Evolutionary conservation across 2,888 invertebrate species (phyloP).

Genomic region (Yponomeuta sedellus): DNA sequence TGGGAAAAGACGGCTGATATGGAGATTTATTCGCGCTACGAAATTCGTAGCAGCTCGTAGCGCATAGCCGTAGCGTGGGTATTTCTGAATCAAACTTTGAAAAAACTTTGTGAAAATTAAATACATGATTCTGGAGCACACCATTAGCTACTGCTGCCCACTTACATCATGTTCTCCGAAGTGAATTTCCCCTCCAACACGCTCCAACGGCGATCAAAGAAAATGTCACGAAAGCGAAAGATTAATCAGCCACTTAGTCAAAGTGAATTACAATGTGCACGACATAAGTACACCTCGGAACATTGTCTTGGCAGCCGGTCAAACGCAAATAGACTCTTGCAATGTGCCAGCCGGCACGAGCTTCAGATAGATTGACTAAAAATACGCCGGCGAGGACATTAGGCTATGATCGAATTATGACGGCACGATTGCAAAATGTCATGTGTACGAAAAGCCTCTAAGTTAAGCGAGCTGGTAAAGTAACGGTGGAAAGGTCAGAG

Average conservation of each 20-base stretch:
- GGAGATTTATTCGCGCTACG: too few relatives aligned
- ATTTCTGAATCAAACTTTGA: too few relatives aligned
- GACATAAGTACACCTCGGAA: conserved; percentile 22
- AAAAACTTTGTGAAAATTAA: too few relatives aligned
- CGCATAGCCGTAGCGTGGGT: too few relatives aligned
- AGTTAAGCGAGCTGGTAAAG: too few relatives aligned
- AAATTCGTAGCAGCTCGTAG: too few relatives aligned
- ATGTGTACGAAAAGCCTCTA: too few relatives aligned
- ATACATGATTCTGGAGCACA: too few relatives aligned
- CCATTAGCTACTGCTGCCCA: too few relatives aligned
- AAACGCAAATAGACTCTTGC: conserved; percentile 27
- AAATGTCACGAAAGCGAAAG: neutral
- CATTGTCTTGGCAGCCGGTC: conserved; percentile 40
- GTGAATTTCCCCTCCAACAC: neutral
- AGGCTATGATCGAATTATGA: conserved; percentile 14
- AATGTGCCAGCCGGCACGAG: conserved; percentile 17
- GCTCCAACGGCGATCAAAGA: neutral
- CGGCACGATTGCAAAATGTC: neutral
- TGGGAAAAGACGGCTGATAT: too few relatives aligned
- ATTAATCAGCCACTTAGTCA: conserved; percentile 14
- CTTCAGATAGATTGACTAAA: conserved; percentile 16
- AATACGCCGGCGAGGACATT: conserved; percentile 17
- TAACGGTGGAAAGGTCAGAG: too few relatives aligned
- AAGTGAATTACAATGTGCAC: conserved; percentile 24
- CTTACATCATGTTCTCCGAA: neutral